phyloP scores from a whole-genome alignment of 2,797 vertebrate species.

The Triplophysa yarkandensis region DNA sequence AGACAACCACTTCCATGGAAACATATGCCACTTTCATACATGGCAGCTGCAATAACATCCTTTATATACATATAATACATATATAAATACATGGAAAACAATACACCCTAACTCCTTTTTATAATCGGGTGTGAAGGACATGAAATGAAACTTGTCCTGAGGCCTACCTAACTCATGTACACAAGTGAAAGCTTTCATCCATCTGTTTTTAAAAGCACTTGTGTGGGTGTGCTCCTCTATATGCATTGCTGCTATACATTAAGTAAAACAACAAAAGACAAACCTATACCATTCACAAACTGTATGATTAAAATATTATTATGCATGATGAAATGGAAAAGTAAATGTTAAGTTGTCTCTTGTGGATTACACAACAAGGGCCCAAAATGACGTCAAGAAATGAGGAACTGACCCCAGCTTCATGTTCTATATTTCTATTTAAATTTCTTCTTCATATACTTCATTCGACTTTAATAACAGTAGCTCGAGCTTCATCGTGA shows the following conservation, averaged over 20 bases:
- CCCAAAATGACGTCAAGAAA: neutral
- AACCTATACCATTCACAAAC: too few species aligned
- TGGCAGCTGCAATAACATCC: too few species aligned
- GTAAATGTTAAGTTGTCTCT: too few species aligned
- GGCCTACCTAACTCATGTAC: conserved; percentile 17
- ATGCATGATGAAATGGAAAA: too few species aligned
- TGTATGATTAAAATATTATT: too few species aligned
- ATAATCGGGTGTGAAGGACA: neutral
- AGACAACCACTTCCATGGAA: neutral
- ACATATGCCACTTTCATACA: too few species aligned
- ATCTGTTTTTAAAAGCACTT: neutral
- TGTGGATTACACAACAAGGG: neutral
- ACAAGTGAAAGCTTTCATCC: neutral
- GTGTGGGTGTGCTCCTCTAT: neutral
- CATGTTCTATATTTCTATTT: too few species aligned
- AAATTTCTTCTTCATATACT: too few species aligned
- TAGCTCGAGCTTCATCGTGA: conserved; percentile 8
- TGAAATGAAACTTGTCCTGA: neutral
- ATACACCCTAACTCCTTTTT: too few species aligned
- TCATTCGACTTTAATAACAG: neutral
- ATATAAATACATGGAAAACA: neutral
- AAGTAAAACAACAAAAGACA: too few species aligned
- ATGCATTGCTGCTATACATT: too few species aligned
- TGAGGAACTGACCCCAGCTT: conserved; percentile 8
- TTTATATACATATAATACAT: neutral